phyloP scores from a whole-genome alignment of 2,113 vertebrate genomes.

The Erythrocercus mccallii region DNA sequence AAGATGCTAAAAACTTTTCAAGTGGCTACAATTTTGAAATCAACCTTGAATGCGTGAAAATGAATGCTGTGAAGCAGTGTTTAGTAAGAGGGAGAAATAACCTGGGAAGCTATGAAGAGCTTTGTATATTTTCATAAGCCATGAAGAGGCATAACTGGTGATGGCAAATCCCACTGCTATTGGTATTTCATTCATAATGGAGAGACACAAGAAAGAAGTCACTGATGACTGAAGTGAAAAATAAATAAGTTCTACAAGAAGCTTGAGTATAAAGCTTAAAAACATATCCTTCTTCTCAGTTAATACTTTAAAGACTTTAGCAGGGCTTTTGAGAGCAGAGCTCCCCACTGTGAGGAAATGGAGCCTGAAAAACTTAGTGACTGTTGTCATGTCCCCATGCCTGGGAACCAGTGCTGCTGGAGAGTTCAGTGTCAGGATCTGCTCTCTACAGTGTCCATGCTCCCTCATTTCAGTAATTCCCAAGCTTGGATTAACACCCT shows the following conservation, averaged over 20 bases:
- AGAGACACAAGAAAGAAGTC: background rate
- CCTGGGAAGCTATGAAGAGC: background rate
- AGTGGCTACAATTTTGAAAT: background rate
- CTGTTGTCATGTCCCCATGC: fast-evolving
- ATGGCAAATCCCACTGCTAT: background rate
- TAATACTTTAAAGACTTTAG: background rate
- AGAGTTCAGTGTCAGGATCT: background rate
- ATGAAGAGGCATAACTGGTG: background rate
- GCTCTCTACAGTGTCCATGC: fast-evolving
- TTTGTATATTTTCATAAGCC: background rate
- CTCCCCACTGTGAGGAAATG: background rate
- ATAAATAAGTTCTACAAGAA: background rate
- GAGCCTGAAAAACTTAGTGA: background rate
- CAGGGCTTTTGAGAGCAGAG: background rate
- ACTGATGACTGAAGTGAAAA: background rate
- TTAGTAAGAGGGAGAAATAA: background rate
- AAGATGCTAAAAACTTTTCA: background rate
- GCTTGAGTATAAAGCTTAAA: background rate
- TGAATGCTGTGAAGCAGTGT: background rate
- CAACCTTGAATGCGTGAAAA: background rate
- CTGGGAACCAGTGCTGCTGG: background rate
- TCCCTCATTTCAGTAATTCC: background rate
- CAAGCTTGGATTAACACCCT: background rate
- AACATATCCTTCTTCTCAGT: background rate
- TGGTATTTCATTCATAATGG: background rate